Conservation (phyloP, 2,797 vertebrate genomes). For the Siniperca scherzeri region DNA sequence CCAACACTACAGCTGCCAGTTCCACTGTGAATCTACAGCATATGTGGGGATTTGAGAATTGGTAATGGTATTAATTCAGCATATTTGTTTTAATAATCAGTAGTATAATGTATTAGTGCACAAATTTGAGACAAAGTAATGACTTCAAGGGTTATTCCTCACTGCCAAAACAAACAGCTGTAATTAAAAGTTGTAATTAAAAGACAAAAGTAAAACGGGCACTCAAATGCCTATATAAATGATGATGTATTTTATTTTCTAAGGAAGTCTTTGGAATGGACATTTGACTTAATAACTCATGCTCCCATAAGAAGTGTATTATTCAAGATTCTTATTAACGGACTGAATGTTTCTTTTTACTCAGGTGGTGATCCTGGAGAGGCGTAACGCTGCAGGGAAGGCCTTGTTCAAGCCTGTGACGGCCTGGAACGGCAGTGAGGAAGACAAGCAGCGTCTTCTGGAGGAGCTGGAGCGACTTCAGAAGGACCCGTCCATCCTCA, state of each 20-base stretch:
- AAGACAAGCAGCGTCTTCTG: constrained; percentile 89
- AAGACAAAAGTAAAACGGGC: neutral
- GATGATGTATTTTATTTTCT: neutral
- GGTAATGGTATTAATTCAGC: neutral
- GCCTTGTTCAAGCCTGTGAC: constrained; percentile 88
- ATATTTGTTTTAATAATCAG: neutral
- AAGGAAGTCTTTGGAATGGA: neutral
- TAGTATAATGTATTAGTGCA: neutral
- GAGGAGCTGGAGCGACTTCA: constrained; percentile 91
- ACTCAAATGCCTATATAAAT: neutral
- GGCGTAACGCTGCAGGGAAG: constrained; percentile 90
- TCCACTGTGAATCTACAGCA: neutral
- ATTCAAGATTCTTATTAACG: neutral
- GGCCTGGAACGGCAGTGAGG: constrained; percentile 92
- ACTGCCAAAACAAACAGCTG: neutral
- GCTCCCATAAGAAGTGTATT: neutral
- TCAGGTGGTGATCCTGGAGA: constrained; percentile 94
- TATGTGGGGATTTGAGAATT: neutral
- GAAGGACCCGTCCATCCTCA: constrained; percentile 91
- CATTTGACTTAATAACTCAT: neutral
- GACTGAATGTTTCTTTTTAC: neutral
- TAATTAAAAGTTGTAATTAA: too few species aligned
- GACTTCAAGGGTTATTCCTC: neutral
- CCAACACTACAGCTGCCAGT: neutral
- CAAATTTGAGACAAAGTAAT: neutral